Evolutionary conservation across 2,888 invertebrate genomes (phyloP).

Genomic region (Incurvaria masculella): DNA sequence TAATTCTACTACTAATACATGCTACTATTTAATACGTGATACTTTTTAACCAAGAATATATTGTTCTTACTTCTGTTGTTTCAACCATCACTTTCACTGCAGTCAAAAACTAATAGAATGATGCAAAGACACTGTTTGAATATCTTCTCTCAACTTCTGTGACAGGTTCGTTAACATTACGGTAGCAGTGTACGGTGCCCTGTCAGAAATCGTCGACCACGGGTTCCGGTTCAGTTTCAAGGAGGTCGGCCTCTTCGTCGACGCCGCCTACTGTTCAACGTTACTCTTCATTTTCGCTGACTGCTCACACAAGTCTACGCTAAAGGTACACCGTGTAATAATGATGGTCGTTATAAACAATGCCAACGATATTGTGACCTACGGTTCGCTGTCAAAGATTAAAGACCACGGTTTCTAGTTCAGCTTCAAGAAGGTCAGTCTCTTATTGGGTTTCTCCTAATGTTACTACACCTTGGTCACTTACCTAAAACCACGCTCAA

Average conservation of each 20-base stretch:
- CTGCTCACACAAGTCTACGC: constrained; percentile 63
- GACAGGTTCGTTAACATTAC: constrained; percentile 63
- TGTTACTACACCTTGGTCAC: too few species aligned
- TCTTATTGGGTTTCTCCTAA: too few species aligned
- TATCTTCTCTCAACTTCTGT: not conserved
- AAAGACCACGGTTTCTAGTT: too few species aligned
- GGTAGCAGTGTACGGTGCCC: constrained; percentile 63
- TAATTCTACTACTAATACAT: too few species aligned
- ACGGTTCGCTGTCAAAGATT: too few species aligned
- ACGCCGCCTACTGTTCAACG: constrained; percentile 57
- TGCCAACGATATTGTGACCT: too few species aligned
- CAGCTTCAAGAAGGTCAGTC: too few species aligned
- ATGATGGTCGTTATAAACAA: too few species aligned
- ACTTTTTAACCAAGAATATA: too few species aligned
- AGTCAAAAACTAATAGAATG: not conserved
- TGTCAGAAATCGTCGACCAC: constrained; percentile 65
- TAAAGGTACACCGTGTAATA: too few species aligned
- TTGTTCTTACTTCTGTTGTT: not conserved
- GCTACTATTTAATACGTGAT: too few species aligned
- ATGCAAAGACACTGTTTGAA: not conserved
- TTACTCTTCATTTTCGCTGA: constrained; percentile 64
- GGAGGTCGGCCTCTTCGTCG: constrained; percentile 63
- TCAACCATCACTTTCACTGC: not conserved
- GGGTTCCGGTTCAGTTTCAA: constrained; percentile 64
- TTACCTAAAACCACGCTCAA: too few species aligned